A percentile compares a stretch with the other conserved stretches of the same genome.
Evolutionary conservation across 2,888 invertebrate genomes (phyloP).

Genomic region (Petrolisthes manimaculis): DNA sequence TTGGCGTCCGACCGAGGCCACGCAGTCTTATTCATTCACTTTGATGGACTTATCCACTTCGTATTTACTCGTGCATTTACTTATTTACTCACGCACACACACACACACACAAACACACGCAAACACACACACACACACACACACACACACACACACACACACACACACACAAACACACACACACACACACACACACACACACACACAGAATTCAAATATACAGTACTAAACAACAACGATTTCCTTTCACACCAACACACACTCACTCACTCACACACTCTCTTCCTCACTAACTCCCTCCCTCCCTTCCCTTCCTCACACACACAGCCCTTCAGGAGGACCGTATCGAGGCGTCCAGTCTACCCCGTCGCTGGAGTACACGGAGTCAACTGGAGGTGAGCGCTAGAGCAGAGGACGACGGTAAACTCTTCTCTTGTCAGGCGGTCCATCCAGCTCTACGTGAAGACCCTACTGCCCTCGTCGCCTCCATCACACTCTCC

Average conservation of each 20-base stretch:
- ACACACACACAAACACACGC: not conserved
- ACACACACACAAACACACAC: not conserved
- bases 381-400: conserved; percentile 52
- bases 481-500: conserved; percentile 62
- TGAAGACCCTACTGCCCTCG: conserved; percentile 38
- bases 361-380: conserved; percentile 54
- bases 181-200: not conserved
- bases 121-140: not conserved
- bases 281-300: not conserved
- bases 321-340: conserved; percentile 24
- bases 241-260: not conserved
- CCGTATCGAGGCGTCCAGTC: conserved; percentile 43
- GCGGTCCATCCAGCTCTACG: conserved; percentile 60
- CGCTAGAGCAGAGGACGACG: conserved; percentile 58
- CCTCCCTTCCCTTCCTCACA: not conserved
- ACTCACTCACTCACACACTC: conserved; percentile 11
- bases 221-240: not conserved
- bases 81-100: not conserved
- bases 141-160: not conserved
- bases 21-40: too few species aligned
- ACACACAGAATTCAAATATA: not conserved
- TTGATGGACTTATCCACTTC: too few species aligned
- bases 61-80: too few species aligned
- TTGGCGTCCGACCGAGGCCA: too few species aligned
- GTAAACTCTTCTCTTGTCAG: conserved; percentile 56